A percentile compares a stretch with the other conserved stretches of the same genome.
phyloP scores from a whole-genome alignment of 1,140 invertebrate genomes.

The Yoshiicerus persimilis region DNA sequence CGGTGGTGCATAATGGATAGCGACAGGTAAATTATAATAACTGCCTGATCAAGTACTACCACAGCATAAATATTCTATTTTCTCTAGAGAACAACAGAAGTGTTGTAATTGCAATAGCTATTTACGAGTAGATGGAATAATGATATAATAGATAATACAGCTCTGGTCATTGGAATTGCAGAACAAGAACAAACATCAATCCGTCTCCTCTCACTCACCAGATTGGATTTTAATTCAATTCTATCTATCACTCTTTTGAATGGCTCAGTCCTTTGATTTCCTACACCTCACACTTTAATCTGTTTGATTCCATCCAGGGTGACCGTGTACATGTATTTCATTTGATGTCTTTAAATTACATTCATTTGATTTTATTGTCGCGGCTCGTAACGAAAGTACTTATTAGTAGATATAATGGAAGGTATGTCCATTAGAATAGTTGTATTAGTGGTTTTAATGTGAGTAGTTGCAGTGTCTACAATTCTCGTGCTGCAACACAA shows the following conservation, averaged over 20 bases:
- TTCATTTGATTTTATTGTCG: neutral
- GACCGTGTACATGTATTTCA: neutral
- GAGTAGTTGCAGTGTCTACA: neutral
- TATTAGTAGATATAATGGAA: neutral
- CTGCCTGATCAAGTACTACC: neutral
- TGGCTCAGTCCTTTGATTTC: neutral
- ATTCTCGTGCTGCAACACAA: neutral
- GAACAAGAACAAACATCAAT: constrained; percentile 1
- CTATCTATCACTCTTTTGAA: neutral
- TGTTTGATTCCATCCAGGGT: neutral
- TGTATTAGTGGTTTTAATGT: neutral
- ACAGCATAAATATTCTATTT: neutral
- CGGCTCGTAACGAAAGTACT: neutral
- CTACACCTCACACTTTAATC: constrained; percentile 7
- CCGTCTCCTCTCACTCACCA: neutral
- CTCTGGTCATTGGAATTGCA: neutral
- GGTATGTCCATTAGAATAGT: neutral
- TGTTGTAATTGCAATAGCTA: neutral
- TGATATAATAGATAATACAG: neutral
- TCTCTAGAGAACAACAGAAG: neutral
- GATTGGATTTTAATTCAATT: constrained; percentile 21
- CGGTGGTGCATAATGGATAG: too few species aligned
- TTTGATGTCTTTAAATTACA: constrained; percentile 14
- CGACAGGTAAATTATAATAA: neutral
- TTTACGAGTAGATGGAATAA: neutral